Percentiles rank a stretch among this genome's conserved stretches.
These are phyloP conservation scores for Alosa alosa DNA, from an alignment of 2,113 vertebrate genomes.

Conservation along the genomic window DNA sequence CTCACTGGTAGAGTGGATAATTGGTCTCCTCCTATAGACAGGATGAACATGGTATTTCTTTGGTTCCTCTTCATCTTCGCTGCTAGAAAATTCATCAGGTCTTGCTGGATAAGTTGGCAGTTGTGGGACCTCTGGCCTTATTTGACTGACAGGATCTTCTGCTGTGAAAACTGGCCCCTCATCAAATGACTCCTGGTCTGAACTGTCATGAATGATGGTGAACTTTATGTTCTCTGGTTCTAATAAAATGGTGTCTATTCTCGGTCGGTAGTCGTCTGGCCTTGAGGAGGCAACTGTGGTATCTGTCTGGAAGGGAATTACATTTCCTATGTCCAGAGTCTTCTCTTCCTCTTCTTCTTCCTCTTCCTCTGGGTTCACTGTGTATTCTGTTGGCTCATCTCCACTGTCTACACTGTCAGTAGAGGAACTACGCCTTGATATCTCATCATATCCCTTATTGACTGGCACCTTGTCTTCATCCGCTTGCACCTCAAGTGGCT, in stretches of 20 bases:
- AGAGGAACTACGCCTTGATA: slow-evolving; percentile 56
- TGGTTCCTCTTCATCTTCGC: slow-evolving; percentile 42
- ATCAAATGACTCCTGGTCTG: slow-evolving; percentile 27
- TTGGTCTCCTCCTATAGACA: slow-evolving; percentile 37
- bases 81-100: slow-evolving; percentile 26
- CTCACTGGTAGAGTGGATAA: not conserved
- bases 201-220: slow-evolving; percentile 34
- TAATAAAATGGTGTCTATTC: slow-evolving; percentile 44
- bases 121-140: not conserved
- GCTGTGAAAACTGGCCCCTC: not conserved
- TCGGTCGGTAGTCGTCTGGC: not conserved
- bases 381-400: slow-evolving; percentile 54
- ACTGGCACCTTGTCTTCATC: slow-evolving; percentile 31
- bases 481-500: slow-evolving; percentile 26
- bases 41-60: slow-evolving; percentile 37
- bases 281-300: not conserved
- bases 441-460: slow-evolving; percentile 19
- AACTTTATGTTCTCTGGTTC: slow-evolving; percentile 41
- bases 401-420: slow-evolving; percentile 56
- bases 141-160: not conserved
- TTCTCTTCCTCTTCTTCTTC: slow-evolving; percentile 31
- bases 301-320: not conserved
- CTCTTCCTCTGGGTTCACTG: slow-evolving; percentile 51
- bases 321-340: not conserved
- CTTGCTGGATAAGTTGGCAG: slow-evolving; percentile 5